phyloP scores from a whole-genome alignment of 2,113 vertebrate genomes.

The Capricornis sumatraensis region DNA sequence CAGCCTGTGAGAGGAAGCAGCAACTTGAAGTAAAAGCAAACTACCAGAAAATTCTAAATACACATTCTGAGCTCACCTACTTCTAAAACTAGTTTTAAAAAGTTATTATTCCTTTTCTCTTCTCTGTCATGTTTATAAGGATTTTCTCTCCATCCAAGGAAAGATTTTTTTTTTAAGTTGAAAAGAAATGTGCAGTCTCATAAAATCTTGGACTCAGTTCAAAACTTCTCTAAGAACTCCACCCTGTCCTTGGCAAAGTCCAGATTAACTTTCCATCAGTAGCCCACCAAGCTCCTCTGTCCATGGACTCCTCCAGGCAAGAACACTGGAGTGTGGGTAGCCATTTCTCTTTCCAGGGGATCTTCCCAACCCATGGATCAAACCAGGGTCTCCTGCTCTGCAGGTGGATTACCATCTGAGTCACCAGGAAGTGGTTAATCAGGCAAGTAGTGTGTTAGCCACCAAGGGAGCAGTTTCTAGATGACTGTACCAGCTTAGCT shows the following conservation, averaged over 20 bases:
- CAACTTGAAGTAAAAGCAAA: not conserved
- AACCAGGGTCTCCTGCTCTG: not conserved
- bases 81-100: not conserved
- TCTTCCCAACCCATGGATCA: not conserved
- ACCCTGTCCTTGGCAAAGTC: not conserved
- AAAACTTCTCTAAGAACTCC: not conserved
- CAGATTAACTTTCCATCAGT: not conserved
- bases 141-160: not conserved
- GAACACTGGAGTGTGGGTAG: not conserved
- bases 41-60: not conserved
- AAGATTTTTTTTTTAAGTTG: not conserved
- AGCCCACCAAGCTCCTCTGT: not conserved
- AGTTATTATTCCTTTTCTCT: not conserved
- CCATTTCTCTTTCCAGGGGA: not conserved
- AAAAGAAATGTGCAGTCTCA: not conserved
- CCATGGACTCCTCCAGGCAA: not conserved
- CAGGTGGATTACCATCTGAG: not conserved
- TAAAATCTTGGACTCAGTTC: not conserved
- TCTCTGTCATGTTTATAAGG: not conserved
- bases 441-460: not conserved
- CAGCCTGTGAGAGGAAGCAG: not conserved
- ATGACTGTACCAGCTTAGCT: not conserved
- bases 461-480: not conserved
- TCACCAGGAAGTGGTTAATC: not conserved
- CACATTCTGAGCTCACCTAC: not conserved